Evolutionary conservation across 2,113 vertebrate genomes (phyloP), one percentile per base, ranked within the genome.

Genomic region (Numenius arquata): DNA sequence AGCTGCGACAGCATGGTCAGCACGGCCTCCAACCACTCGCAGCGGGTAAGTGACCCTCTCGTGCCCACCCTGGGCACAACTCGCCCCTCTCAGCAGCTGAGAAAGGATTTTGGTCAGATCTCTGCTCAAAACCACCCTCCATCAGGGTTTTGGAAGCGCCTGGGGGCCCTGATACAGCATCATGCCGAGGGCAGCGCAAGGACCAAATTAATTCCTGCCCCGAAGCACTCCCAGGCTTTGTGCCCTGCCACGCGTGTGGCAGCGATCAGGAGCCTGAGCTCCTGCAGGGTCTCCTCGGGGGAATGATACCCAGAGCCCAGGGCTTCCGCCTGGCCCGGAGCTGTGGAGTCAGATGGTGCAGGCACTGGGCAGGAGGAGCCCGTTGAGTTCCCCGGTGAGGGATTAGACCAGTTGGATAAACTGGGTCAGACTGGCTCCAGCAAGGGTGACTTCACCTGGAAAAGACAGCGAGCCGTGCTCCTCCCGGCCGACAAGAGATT

Each of bases 1-100:
- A 99, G 99, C 98, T 98, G 98, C 12, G 98, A 99, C 98, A 99
- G 98, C 76, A 97, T 98, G 93, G 97, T 97, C 97, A 99, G 99
- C 93, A 95, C 96, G 15, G 96, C 98, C 72, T 99, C 99, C 93
- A 90, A 93, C 90, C 97, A 56, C 94, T 98, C 98, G 0, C 98
- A 95, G 96, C 94, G 91, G 83, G 99, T 99, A 98, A 98, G 99
- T 98, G 92, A 81, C 50, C 38, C 75, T 3, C 0, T 41, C 8
- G 8, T 11, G 15, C 80, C 80, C 80, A 65, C 18, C 22, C 41
- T 3, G 1, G 59, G 25, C 67, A 8, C 72, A 3, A 1, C 20
- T 16, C 5, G 0, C 15, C 48, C 75, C 66, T 85, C 29, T 4
- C 2, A 0, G 50, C 8, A 6, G 55, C 48, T 14, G 40, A 53